Evolutionary conservation across 2,113 vertebrate genomes (phyloP), one percentile per base, ranked within the genome.

Genomic region (Chascanopsetta lugubris): DNA sequence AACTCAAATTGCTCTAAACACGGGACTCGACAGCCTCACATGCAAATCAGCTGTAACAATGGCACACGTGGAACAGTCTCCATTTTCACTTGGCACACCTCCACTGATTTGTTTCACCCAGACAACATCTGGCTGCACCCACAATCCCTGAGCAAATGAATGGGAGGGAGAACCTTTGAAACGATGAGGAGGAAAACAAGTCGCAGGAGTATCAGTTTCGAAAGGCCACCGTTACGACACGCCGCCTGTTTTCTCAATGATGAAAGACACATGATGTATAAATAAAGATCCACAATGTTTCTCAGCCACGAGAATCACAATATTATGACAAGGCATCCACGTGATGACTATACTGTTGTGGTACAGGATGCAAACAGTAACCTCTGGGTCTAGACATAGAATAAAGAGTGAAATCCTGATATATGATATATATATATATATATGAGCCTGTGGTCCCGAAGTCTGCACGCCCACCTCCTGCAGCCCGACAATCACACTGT

Each of bases 91-190:
- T 11, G n/a, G 30, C 66, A 69, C 69, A 72, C 72, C 84, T 77
- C 66, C 75, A 57, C 79, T 38, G 56, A 78, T 50, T 27, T 32
- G 60, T 42, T 48, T 13, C 69, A 29, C 58, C 49, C 18, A 1
- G 63, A 71, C 50, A 85, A 79, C 82, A 79, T 79, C 74, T 83
- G 82, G 82, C 71, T 47, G 46, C 54, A 18, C 74, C 77, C 74
- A 85, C 71, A 6, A 61, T 61, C 64, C 22, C 26, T 18, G 18
- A 67, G 49, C n/a, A 53, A 70, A 84, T 55, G 46, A 61, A 32
- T 47, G 29, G n/a, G 20, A 67, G 17, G 53, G 42, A 20, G 13
- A 72, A 30, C 21, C 5, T 65, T 77, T 30, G 25, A 25, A 61
- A 22, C 51, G 29, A 29, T 2, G 7, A 0, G 11, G 21, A 13